Evolutionary conservation across 2,113 vertebrate genomes (phyloP).

Genomic region (Balaeniceps rex): DNA sequence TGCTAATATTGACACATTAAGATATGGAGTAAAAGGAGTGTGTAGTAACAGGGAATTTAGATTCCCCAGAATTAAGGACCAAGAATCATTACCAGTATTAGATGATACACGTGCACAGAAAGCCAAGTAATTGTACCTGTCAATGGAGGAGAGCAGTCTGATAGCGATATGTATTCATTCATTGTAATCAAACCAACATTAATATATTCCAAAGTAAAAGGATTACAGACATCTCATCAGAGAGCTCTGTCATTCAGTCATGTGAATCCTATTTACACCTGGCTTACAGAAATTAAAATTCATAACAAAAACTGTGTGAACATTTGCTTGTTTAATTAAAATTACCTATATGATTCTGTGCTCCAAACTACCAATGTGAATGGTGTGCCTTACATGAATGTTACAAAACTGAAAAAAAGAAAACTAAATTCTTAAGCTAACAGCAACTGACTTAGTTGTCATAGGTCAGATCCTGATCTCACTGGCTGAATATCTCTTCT

Average conservation of each 20-base stretch:
- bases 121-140: not conserved
- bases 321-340: not conserved
- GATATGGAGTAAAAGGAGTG: not conserved
- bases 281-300: not conserved
- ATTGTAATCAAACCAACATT: not conserved
- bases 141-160: not conserved
- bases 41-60: not conserved
- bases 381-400: not conserved
- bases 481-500: not conserved
- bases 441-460: not conserved
- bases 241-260: not conserved
- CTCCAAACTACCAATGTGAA: not conserved
- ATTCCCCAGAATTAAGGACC: not conserved
- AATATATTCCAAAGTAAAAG: not conserved
- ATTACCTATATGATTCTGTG: not conserved
- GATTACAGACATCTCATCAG: not conserved
- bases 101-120: not conserved
- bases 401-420: not conserved
- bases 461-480: not conserved
- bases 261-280: not conserved
- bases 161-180: not conserved
- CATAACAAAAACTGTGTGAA: not conserved
- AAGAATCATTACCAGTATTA: not conserved
- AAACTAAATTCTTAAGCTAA: not conserved
- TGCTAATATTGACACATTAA: not conserved